These are phyloP conservation scores for Penaeus chinensis DNA, from an alignment of 1,140 invertebrate species.

Conservation along the genomic window DNA sequence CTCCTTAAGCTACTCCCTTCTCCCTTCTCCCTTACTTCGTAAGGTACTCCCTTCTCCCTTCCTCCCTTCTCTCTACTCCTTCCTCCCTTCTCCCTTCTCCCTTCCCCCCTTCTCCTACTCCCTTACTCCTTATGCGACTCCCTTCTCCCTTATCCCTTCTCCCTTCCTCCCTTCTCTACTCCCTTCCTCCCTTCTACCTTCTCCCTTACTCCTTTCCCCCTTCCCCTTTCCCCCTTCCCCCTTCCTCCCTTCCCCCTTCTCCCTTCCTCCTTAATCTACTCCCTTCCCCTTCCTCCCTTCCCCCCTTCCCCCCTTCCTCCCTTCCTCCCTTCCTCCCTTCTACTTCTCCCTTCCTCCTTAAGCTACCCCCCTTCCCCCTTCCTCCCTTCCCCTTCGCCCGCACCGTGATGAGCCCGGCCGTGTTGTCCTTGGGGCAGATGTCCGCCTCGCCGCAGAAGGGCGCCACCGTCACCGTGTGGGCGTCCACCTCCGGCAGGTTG, in stretches of 20 bases:
- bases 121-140: neutral
- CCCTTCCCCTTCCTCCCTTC: no score
- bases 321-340: neutral
- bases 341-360: neutral
- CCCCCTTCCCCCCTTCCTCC: no score
- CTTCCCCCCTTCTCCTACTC: neutral
- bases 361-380: neutral
- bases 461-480: conserved; percentile 95
- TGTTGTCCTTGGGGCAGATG: conserved; percentile 90
- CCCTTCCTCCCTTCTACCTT: neutral
- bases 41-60: no score
- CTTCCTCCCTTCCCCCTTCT: neutral
- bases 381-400: neutral
- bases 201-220: neutral
- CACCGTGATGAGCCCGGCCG: conserved; percentile 63
- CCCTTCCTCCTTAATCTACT: no score
- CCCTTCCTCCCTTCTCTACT: neutral
- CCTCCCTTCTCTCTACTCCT: no score
- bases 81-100: neutral
- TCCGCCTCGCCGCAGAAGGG: conserved; percentile 98
- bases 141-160: neutral
- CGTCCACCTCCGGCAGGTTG: conserved; percentile 92
- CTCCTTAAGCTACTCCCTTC: no score
- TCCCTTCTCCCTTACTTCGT: no score
- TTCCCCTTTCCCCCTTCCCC: neutral